Percentiles rank a stretch among this genome's conserved stretches.
phyloP scores from a whole-genome alignment of 2,797 vertebrate species.

The Acanthurus lineatus region DNA sequence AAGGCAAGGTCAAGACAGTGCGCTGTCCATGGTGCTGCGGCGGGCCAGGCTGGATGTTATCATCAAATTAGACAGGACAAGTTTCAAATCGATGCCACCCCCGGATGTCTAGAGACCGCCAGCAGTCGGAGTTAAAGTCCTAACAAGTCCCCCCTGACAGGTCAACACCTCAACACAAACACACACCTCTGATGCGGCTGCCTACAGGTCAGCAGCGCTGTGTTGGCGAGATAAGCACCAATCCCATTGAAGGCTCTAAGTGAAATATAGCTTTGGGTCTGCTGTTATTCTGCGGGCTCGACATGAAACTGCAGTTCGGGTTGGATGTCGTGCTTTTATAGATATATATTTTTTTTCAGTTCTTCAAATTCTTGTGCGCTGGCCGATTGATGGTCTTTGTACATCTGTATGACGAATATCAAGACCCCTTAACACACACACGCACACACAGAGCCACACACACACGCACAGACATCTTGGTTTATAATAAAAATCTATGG shows the following conservation, averaged over 20 bases:
- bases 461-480: not conserved
- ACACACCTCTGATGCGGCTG: conserved; percentile 80
- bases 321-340: conserved; percentile 26
- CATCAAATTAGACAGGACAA: conserved; percentile 88
- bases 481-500: conserved; percentile 14
- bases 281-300: conserved; percentile 41
- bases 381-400: conserved; percentile 15
- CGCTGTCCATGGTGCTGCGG: conserved; percentile 97
- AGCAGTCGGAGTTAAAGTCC: conserved; percentile 84
- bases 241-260: conserved; percentile 68
- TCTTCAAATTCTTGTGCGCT: conserved; percentile 25
- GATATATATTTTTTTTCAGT: not conserved
- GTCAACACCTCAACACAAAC: conserved; percentile 82
- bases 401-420: conserved; percentile 20
- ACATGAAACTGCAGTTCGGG: conserved; percentile 32
- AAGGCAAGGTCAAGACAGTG: conserved; percentile 84
- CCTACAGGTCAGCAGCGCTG: conserved; percentile 79
- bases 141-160: conserved; percentile 84
- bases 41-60: conserved; percentile 82
- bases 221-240: conserved; percentile 75
- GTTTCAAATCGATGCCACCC: conserved; percentile 88
- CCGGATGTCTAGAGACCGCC: conserved; percentile 83
- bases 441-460: too few species aligned
- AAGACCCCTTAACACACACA: not conserved
- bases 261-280: conserved; percentile 61